Conservation (phyloP, 2,888 invertebrate species). For the Thelaira solivaga region DNA sequence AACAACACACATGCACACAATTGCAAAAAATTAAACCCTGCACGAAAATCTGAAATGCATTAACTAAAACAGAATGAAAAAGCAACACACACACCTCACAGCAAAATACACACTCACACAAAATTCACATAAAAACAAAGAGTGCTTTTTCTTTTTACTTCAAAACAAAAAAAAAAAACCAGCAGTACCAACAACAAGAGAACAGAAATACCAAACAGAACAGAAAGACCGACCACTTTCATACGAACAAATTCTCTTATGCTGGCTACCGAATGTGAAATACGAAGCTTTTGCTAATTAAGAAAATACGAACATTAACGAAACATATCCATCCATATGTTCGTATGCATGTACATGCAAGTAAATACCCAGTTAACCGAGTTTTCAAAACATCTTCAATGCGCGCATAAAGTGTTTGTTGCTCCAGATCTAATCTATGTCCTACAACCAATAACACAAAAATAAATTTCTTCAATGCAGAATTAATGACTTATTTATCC, state of each 20-base stretch:
- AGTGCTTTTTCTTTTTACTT: slow-evolving; percentile 3
- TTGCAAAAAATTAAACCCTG: not conserved
- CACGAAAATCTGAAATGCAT: slow-evolving; percentile 44
- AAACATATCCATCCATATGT: too few relatives aligned
- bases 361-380: not conserved
- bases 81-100: slow-evolving; percentile 12
- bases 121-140: slow-evolving; percentile 24
- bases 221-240: slow-evolving; percentile 12
- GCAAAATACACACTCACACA: not conserved
- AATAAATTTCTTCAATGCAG: too few relatives aligned
- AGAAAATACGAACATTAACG: slow-evolving; percentile 28
- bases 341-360: too few relatives aligned
- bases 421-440: too few relatives aligned
- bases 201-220: too few relatives aligned
- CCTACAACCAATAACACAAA: too few relatives aligned
- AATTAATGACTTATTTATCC: too few relatives aligned
- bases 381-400: too few relatives aligned
- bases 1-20: slow-evolving; percentile 25
- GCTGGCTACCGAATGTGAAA: not conserved
- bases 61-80: slow-evolving; percentile 45
- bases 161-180: not conserved
- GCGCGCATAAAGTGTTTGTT: too few relatives aligned
- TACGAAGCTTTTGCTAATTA: slow-evolving; percentile 39
- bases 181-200: slow-evolving; percentile 17
- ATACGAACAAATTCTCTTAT: slow-evolving; percentile 33